Evolutionary conservation across 2,888 invertebrate genomes (phyloP), one percentile per base, ranked within the genome.

Genomic region (Sphaerophoria taeniata): DNA sequence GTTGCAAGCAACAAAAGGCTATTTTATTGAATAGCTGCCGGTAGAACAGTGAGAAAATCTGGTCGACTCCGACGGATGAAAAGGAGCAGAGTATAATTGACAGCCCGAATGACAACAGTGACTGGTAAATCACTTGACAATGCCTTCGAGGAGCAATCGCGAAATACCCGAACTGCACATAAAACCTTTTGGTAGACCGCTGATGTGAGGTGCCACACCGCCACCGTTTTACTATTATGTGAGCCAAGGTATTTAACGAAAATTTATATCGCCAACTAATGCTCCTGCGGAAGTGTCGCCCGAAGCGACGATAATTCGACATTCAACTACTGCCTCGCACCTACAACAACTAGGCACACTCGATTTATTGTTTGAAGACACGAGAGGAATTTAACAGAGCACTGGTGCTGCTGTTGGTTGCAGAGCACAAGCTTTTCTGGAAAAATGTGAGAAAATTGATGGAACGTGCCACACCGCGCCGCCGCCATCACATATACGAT

Each of bases 121-220:
- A 82, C 78, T 86, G 86, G 86, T 86, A 86, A 86, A 86, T 86
- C 86, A 86, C 86, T 82, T 86, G 78, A 81, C 85, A 85, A 85
- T 85, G 47, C 73, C 75, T 70, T 71, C 45, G 14, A 61, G 71
- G 63, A 76, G 72, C 45, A 36, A 36, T 24, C 24, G 24, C 24
- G 67, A 53, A 51, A 39, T 24, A 39, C 51, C 31, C 12, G 55
- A 72, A 63, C 60, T 51, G 61, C 83, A 79, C 78, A 73, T 78
- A 60, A 67, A 67, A 82, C 60, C 69, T 70, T 63, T 69, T 43
- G 47, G 33, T 6, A 11, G 47, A 34, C 12, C 9, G 55, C 51
- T 67, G 39, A 34, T 56, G n/a, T 53, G 24, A 45, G 55, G 43
- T 56, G 60, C 69, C 79, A 74, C 74, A 47, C 34, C 49, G 60